These are phyloP conservation scores for Xiphydria camelus DNA, from an alignment of 2,888 invertebrate genomes.

Conservation along the genomic window DNA sequence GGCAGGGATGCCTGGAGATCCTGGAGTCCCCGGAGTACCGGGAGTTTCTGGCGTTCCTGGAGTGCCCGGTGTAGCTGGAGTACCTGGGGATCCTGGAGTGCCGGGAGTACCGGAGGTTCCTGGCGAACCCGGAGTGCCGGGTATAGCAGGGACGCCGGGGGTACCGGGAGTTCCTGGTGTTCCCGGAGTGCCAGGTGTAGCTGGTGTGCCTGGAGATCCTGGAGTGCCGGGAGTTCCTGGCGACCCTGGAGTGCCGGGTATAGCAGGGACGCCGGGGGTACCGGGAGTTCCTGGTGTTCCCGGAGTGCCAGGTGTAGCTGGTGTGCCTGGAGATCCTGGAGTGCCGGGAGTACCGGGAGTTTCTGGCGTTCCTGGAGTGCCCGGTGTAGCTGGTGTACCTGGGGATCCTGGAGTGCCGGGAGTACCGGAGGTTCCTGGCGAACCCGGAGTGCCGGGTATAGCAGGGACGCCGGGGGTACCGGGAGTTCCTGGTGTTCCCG, in stretches of 20 bases:
- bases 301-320: slow-evolving; percentile 12
- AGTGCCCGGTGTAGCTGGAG: background rate
- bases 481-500: slow-evolving; percentile 20
- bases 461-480: slow-evolving; percentile 22
- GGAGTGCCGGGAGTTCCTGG: slow-evolving; percentile 6
- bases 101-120: background rate
- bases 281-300: slow-evolving; percentile 5
- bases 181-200: slow-evolving; percentile 8
- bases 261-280: background rate
- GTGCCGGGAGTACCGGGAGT: slow-evolving; percentile 4
- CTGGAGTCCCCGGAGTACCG: background rate
- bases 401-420: slow-evolving; percentile 21
- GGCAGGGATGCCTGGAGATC: slow-evolving; percentile 3
- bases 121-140: slow-evolving; percentile 8
- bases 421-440: slow-evolving; percentile 16
- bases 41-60: slow-evolving; percentile 7
- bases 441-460: slow-evolving; percentile 24
- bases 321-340: slow-evolving; percentile 17
- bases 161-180: slow-evolving; percentile 5
- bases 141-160: slow-evolving; percentile 4
- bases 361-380: slow-evolving; percentile 12
- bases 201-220: slow-evolving; percentile 6
- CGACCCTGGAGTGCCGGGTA: background rate
- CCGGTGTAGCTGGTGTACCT: slow-evolving; percentile 19
- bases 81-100: background rate